Evolutionary conservation across 2,888 invertebrate species (phyloP), one percentile per base, ranked within the genome.

Genomic region (Parnassius orleans): DNA sequence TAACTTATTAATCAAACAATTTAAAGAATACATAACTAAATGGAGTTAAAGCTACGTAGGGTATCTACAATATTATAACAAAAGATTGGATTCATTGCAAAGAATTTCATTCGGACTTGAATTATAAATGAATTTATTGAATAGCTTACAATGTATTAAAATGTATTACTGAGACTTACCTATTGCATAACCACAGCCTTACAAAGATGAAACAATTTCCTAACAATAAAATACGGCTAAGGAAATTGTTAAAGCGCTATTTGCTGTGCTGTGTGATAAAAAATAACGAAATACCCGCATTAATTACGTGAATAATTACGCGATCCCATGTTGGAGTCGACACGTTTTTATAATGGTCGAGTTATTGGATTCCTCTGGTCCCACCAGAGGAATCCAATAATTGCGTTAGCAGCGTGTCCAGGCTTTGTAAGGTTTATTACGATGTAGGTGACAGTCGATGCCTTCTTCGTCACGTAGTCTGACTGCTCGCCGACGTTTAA

Each of bases 201-300:
- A 69, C 61, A 66, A 43, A 72, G 74, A 70, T 69, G 66, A 77
- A 73, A 76, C 76, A 69, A 76, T 77, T 75, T 74, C 70, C 66
- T 62, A 74, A 75, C 72, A 74, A 75, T 75, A 77, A 71, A 69
- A 69, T 70, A 72, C 75, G 58, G 61, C 70, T 75, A 79, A 76
- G 83, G 81, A 81, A 80, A 83, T 83, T 76, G 78, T 84, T 83
- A 80, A 80, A 83, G 77, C 80, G 69, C 81, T 83, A 75, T 66
- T 69, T 60, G 63, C 53, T 60, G 53, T 24, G 65, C 57, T 24
- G 65, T 56, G 24, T 59, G 50, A 66, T 60, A 83, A 85, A 80
- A 84, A 84, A 64, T 65, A 52, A 52, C 59, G 59, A 61, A 60
- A 70, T 69, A 64, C 66, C 67, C 68, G 75, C 75, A 78, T 79